Evolutionary conservation across 2,113 vertebrate species (phyloP).

Genomic region (Platysteira castanea): DNA sequence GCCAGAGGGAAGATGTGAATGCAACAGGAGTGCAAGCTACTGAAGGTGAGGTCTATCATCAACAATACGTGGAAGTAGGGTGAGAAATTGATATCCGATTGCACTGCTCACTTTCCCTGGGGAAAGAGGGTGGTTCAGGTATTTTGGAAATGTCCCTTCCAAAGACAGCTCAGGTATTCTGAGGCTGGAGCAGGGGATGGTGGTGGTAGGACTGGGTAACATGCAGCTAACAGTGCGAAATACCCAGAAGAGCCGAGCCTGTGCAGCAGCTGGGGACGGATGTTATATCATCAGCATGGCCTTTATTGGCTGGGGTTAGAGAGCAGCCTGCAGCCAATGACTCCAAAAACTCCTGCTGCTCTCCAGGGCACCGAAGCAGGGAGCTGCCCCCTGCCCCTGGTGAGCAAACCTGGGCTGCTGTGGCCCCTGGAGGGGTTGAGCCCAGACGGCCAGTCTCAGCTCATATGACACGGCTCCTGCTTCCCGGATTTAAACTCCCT

Average conservation of each 20-base stretch:
- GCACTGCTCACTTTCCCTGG: background rate
- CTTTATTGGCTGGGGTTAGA: background rate
- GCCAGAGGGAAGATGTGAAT: slow-evolving; percentile 19
- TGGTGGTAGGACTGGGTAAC: background rate
- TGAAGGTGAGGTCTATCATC: background rate
- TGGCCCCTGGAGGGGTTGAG: background rate
- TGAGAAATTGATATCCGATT: background rate
- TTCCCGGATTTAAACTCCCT: background rate
- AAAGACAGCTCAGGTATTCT: background rate
- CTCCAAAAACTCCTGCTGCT: background rate
- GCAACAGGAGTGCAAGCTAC: background rate
- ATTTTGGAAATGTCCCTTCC: background rate
- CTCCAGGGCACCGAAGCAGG: background rate
- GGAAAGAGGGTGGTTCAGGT: background rate
- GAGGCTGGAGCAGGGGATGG: background rate
- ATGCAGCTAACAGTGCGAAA: background rate
- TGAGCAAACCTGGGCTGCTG: background rate
- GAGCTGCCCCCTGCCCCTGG: background rate
- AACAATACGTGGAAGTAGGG: background rate
- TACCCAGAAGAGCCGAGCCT: accelerated
- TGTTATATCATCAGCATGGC: background rate
- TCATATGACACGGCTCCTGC: background rate
- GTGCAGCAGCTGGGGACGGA: background rate
- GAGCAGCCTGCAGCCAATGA: background rate
- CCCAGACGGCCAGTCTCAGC: background rate